Evolutionary conservation across 2,888 invertebrate genomes (phyloP), one percentile per base, ranked within the genome.

Genomic region (Drosophila mayaguana): DNA sequence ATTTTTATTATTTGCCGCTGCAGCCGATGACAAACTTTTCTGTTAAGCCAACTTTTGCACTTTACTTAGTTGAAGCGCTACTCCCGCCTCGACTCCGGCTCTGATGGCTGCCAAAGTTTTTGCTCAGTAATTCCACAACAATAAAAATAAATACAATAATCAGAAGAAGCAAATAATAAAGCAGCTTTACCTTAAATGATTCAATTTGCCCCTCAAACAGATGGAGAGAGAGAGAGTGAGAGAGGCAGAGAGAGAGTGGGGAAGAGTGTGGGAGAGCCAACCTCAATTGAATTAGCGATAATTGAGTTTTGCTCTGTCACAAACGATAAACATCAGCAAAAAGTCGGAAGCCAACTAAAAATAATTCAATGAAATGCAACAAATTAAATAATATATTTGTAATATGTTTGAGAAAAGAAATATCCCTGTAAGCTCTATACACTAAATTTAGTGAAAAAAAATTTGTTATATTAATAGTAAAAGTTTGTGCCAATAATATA

Each of bases 141-240:
- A 67, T 81, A 77, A 72, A 50, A 66, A 78, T 66, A 65, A 56
- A 56, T 43, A 57, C 64, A 63, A 71, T 43, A 75, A 62, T 16
- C 51, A 11, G 22, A 45, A 45, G 45, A 18, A 42, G 57, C 72
- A 81, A 75, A 81, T 80, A 80, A 74, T 74, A 77, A 75, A 72
- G 66, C 75, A 80, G 74, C 71, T 80, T 76, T 87, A 74, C 66
- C 59, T 75, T 61, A 69, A 73, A 70, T 81, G 75, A 88, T 85
- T 81, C 78, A 75, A 81, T 88, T 80, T 86, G 59, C 66, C 57
- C 59, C 54, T 75, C 63, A 50, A 36, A 42, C 42, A 63, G 65
- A 59, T 32, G 71, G 20, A 46, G 36, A 45, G 50, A 4, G 34
- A 28, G 63, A 54, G 20, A 72, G 51, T 16, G 53, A 7, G 38